Conservation (phyloP, 2,113 vertebrate species). For the Onychostruthus taczanowskii region DNA sequence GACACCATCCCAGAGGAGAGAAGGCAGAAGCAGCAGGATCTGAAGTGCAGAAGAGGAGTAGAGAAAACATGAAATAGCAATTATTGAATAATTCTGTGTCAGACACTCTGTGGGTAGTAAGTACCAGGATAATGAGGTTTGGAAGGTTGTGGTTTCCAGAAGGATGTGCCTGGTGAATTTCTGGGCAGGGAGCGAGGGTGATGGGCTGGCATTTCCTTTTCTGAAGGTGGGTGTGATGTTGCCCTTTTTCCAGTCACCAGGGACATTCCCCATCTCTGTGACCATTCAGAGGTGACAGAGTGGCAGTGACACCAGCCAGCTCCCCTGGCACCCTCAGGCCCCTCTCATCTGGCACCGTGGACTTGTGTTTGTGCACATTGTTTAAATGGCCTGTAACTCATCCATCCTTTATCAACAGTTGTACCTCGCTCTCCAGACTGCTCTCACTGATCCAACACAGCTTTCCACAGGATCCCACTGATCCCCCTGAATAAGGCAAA, state of each 20-base stretch:
- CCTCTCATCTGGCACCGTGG: background rate
- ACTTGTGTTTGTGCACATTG: background rate
- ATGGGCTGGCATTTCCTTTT: background rate
- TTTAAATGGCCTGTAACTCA: background rate
- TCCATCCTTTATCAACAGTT: background rate
- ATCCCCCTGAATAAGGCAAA: background rate
- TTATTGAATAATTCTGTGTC: conserved; percentile 3
- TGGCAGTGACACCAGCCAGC: conserved; percentile 18
- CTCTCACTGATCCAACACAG: background rate
- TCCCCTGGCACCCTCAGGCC: background rate
- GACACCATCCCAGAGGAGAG: background rate
- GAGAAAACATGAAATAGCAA: background rate
- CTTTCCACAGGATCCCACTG: background rate
- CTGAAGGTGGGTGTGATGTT: background rate
- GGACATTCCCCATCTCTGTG: background rate
- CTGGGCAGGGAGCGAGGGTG: background rate
- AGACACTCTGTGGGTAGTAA: background rate
- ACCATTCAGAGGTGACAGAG: background rate
- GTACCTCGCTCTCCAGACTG: background rate
- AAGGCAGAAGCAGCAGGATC: background rate
- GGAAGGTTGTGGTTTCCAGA: background rate
- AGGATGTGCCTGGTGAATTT: background rate
- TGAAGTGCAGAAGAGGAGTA: background rate
- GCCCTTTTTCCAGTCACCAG: background rate
- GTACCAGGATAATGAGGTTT: background rate